These are phyloP conservation scores for Ooceraea biroi DNA, from an alignment of 1,140 invertebrate genomes.

Conservation along the genomic window DNA sequence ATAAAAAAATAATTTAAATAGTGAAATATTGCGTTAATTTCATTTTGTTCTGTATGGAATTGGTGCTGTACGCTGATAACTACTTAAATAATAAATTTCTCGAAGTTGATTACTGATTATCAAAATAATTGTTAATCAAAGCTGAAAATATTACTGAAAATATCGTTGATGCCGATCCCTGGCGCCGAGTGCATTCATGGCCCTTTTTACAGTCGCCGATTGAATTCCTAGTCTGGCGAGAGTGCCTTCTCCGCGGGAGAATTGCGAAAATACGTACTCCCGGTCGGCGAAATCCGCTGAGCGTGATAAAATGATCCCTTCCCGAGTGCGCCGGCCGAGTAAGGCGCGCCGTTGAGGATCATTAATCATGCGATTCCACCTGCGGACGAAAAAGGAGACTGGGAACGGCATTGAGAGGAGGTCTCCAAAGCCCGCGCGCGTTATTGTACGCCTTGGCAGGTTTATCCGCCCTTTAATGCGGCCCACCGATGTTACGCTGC, in stretches of 20 bases:
- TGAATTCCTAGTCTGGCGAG: conserved; percentile 28
- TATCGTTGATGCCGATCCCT: too few species aligned
- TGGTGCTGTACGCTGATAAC: too few species aligned
- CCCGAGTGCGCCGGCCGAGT: conserved; percentile 46
- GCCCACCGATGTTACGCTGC: conserved; percentile 57
- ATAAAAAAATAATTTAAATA: too few species aligned
- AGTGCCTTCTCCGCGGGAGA: conserved; percentile 52
- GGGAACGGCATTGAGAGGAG: conserved; percentile 42
- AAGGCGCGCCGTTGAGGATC: conserved; percentile 57
- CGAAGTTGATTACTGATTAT: too few species aligned
- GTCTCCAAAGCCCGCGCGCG: conserved; percentile 60
- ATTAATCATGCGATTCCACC: conserved; percentile 76
- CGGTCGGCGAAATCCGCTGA: conserved; percentile 58
- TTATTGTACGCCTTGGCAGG: conserved; percentile 73
- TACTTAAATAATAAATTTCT: too few species aligned
- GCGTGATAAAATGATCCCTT: conserved; percentile 69
- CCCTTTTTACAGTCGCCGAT: conserved; percentile 41
- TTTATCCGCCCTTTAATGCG: conserved; percentile 74
- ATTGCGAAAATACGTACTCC: conserved; percentile 41
- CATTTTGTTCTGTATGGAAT: too few species aligned
- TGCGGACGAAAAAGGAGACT: conserved; percentile 62
- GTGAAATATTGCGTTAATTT: too few species aligned
- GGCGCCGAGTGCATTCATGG: too few species aligned
- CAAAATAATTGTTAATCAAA: too few species aligned
- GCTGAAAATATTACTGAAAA: too few species aligned